Conservation (phyloP, 2,888 invertebrate species). For the Sesamia inferens region DNA sequence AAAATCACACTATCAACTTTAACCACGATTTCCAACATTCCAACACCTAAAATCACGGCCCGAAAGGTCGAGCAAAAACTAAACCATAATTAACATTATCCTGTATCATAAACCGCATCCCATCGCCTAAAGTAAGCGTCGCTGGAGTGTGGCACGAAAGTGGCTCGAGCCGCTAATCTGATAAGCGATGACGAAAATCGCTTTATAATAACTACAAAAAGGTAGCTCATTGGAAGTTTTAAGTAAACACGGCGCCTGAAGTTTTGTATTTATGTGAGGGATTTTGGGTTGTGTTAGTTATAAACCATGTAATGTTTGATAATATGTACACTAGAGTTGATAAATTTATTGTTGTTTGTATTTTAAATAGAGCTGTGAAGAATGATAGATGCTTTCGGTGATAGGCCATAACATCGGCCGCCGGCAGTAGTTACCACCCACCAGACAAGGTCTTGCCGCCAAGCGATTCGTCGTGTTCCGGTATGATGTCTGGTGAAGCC, state of each 20-base stretch:
- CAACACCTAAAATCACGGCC: constrained; percentile 3
- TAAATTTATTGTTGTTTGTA: too few species aligned
- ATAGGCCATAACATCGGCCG: too few species aligned
- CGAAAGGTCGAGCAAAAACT: constrained; percentile 24
- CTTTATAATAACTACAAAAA: constrained; percentile 70
- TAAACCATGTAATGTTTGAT: not conserved
- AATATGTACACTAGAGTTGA: not conserved
- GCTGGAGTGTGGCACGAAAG: constrained; percentile 57
- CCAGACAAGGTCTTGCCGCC: too few species aligned
- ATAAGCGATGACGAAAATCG: constrained; percentile 78
- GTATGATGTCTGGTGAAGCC: too few species aligned
- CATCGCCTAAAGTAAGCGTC: constrained; percentile 58
- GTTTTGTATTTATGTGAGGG: constrained; percentile 22
- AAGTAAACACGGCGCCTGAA: constrained; percentile 33
- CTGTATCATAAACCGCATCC: constrained; percentile 36
- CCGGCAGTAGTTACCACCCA: too few species aligned
- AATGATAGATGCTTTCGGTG: too few species aligned
- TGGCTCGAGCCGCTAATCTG: constrained; percentile 71
- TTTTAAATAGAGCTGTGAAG: too few species aligned
- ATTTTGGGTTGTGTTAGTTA: constrained; percentile 1
- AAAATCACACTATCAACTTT: not conserved
- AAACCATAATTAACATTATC: constrained; percentile 28
- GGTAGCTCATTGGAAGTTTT: constrained; percentile 63
- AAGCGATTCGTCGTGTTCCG: too few species aligned
- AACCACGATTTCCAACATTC: not conserved